Conservation (phyloP, 2,797 vertebrate species). For the Pogoniulus pusillus region DNA sequence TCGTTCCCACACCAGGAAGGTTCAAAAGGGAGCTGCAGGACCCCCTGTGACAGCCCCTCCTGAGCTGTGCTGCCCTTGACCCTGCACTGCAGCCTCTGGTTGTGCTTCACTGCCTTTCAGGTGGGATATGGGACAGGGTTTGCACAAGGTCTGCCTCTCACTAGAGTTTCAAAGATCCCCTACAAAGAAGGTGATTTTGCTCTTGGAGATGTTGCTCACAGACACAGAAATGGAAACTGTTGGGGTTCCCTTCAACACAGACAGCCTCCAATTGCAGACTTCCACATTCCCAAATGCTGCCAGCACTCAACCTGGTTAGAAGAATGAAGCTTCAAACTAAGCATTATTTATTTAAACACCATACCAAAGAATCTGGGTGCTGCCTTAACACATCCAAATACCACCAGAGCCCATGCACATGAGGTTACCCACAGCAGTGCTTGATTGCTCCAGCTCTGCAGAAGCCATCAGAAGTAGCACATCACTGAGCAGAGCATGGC, state of each 20-base stretch:
- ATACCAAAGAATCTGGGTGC: not conserved
- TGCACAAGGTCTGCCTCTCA: not conserved
- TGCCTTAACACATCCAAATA: not conserved
- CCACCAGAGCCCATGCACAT: rapidly evolving
- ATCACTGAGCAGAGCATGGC: rapidly evolving
- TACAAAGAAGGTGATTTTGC: not conserved
- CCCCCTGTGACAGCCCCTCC: not conserved
- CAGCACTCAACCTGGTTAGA: not conserved
- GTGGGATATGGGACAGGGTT: not conserved
- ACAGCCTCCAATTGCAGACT: not conserved
- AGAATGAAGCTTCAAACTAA: not conserved
- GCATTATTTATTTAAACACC: not conserved
- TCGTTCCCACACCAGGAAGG: not conserved
- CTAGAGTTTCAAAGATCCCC: not conserved
- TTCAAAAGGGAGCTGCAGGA: not conserved
- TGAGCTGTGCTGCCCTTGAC: rapidly evolving
- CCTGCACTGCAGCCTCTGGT: rapidly evolving
- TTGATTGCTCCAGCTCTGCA: not conserved
- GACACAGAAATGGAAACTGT: not conserved
- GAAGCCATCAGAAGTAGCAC: rapidly evolving
- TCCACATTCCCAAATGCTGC: rapidly evolving
- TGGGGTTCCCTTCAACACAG: not conserved
- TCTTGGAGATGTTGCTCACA: not conserved
- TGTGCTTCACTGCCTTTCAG: not conserved
- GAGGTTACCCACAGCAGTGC: rapidly evolving